Conservation (phyloP, 1,140 invertebrate species). For the Leptonema lineaticorne region DNA sequence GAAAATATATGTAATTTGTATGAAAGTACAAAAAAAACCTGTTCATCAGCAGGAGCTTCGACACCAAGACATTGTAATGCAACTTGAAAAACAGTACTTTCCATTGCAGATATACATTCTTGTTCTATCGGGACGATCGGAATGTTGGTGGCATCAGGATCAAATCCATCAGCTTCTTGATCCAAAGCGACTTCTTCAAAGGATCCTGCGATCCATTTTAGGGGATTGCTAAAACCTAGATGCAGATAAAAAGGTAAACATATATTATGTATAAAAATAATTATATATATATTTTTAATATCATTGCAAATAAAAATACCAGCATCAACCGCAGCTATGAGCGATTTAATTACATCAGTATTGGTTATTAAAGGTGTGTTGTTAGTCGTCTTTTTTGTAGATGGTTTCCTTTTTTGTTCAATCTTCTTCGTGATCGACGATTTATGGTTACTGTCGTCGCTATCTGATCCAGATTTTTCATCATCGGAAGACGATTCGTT, state of each 20-base stretch:
- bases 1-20: neutral
- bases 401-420: constrained; percentile 3
- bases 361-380: neutral
- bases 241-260: neutral
- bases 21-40: constrained; percentile 40
- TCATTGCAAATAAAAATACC: constrained; percentile 9
- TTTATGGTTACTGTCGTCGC: neutral
- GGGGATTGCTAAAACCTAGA: constrained; percentile 44
- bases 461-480: neutral
- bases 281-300: neutral
- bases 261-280: neutral
- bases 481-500: neutral
- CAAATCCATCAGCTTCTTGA: constrained; percentile 53
- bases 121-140: constrained; percentile 67
- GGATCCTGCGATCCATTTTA: constrained; percentile 53
- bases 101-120: constrained; percentile 60
- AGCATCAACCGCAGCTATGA: constrained; percentile 28
- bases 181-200: constrained; percentile 54
- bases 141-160: constrained; percentile 56
- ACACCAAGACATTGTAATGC: constrained; percentile 61
- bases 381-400: too few species aligned
- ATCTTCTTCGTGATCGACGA: neutral
- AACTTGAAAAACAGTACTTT: constrained; percentile 59
- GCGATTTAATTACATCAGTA: constrained; percentile 14
- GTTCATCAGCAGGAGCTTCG: constrained; percentile 59